A percentile compares a stretch with the other conserved stretches of the same genome.
These are phyloP conservation scores for Hippocampus mohnikei DNA, from an alignment of 2,113 vertebrate species.

Conservation along the genomic window DNA sequence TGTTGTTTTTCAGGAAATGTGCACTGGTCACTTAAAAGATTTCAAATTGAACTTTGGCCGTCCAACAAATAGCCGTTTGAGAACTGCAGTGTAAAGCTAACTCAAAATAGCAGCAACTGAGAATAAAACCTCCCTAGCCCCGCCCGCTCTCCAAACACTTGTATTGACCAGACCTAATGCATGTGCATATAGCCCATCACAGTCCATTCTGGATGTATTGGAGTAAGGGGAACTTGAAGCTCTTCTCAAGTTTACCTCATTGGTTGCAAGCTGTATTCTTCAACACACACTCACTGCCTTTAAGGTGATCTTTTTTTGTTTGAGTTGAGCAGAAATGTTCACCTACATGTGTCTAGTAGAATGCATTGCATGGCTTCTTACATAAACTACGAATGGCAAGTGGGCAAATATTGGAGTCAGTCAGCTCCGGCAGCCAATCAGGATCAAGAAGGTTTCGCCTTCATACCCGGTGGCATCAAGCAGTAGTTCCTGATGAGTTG, in stretches of 20 bases:
- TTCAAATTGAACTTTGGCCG: too few relatives aligned
- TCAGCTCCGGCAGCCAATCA: background rate
- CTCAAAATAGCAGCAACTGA: too few relatives aligned
- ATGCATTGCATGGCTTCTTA: background rate
- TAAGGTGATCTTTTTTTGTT: background rate
- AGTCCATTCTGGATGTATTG: background rate
- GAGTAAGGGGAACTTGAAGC: background rate
- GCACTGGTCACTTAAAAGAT: too few relatives aligned
- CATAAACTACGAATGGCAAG: slow-evolving; percentile 3
- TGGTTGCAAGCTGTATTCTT: background rate
- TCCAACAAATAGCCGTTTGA: too few relatives aligned
- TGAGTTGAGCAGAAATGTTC: background rate
- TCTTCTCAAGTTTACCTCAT: background rate
- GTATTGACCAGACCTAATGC: too few relatives aligned
- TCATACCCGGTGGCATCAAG: background rate
- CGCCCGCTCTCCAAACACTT: too few relatives aligned
- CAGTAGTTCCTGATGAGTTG: slow-evolving; percentile 8
- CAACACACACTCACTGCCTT: background rate
- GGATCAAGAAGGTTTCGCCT: background rate
- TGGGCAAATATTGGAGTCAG: background rate
- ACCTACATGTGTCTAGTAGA: background rate
- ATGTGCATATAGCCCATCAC: background rate
- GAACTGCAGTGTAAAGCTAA: too few relatives aligned
- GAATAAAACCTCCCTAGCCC: too few relatives aligned
- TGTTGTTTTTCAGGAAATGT: too few relatives aligned